phyloP scores from a whole-genome alignment of 92 coral and sea anemone species.

The Phenganax stokvisi region DNA sequence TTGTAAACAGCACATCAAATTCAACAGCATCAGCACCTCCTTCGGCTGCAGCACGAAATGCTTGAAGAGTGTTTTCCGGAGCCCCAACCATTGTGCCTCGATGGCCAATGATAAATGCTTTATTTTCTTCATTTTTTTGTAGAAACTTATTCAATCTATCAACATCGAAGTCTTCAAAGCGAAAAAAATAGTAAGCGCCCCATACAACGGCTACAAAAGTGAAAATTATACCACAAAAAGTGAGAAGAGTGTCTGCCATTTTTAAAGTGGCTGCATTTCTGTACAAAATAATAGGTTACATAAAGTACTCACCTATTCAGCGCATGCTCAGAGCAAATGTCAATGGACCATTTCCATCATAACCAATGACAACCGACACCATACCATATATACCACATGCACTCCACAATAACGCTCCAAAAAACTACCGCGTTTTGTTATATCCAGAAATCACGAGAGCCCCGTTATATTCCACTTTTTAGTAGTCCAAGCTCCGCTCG shows the following conservation, averaged over 20 bases:
- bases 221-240: neutral
- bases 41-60: slow-evolving; percentile 76
- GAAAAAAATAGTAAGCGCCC: neutral
- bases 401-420: too few species aligned
- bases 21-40: slow-evolving; percentile 86
- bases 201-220: slow-evolving; percentile 1
- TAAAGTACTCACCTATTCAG: too few species aligned
- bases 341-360: too few species aligned
- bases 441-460: too few species aligned
- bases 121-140: slow-evolving; percentile 49
- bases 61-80: slow-evolving; percentile 85
- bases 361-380: too few species aligned
- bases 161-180: slow-evolving; percentile 3
- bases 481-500: too few species aligned
- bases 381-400: too few species aligned
- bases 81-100: slow-evolving; percentile 78
- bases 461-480: too few species aligned
- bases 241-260: neutral
- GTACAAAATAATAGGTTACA: too few species aligned
- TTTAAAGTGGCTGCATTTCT: too few species aligned
- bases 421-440: too few species aligned
- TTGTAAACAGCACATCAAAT: slow-evolving; percentile 87
- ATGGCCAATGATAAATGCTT: slow-evolving; percentile 69
- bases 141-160: slow-evolving; percentile 4
- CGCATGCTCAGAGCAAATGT: too few species aligned